Evolutionary conservation across 2,113 vertebrate species (phyloP), one percentile per base, ranked within the genome.

Genomic region (Lepus timidus): DNA sequence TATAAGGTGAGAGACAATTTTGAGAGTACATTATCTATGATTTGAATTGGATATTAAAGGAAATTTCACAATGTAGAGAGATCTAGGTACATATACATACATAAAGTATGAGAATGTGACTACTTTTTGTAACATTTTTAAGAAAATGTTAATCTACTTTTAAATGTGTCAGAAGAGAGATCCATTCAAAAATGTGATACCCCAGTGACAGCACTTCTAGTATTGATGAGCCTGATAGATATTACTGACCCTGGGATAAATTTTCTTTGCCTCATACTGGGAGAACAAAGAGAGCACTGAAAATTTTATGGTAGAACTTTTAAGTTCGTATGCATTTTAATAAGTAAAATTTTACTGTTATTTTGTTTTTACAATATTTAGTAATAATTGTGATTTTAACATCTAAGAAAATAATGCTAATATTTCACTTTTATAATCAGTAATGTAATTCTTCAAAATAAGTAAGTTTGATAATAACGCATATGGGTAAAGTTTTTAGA

Each of bases 1-100:
- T 97, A 98, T 99, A 97, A 98, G 99, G 99, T 99, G 98, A 98
- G 98, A 89, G 80, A 49, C 61, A 62, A 55, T 96, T 93, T 82
- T 91, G 22, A 74, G 8, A 82, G 23, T n/a, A 33, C 1, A 51
- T 2, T 67, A 27, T 90, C 81, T 85, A 44, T 91, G 16, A 81
- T 73, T 91, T 96, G 23, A 81, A 62, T 73, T 90, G 5, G 4
- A 78, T 88, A 51, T 68, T 82, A 62, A 95, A 74, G 51, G 39
- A 29, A 95, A 91, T 51, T 88, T 61, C 88, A 39, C 13, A 78
- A 4, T 22, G 7, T 79, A 91, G 33, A 91, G 1, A 8, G 3
- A 1, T 3, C 3, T 74, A 70, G 27, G 10, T 17, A 79, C 55
- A 75, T 75, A 58, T 65, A 67, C 1, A 9, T 31, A 27, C 1